Base-by-base conservation (phyloP, 2,113 vertebrate species). In the Macquaria australasica region DNA sequence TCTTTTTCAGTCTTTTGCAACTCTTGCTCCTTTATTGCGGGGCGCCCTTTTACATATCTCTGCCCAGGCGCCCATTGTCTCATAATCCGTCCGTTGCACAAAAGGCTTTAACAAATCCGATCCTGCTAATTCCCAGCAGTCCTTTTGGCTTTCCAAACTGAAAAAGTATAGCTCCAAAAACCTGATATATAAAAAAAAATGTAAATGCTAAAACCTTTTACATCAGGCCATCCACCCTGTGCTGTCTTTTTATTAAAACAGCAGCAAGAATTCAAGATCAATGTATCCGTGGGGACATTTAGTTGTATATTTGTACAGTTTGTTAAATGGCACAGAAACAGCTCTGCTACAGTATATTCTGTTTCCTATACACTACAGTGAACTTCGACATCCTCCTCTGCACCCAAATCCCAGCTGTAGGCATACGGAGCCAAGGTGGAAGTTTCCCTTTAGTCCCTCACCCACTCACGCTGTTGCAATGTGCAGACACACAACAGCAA, bases 381-480 rank as follows among this genome's bases (percentile, higher is more conserved):
- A 83, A 84, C 73, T 73, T 39, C 12, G 25, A 73, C 79, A 63
- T 28, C 73, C 45, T 82, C 74, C 72, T 85, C 82, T 90, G 77
- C 68, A 20, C 53, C 72, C 48, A 77, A 59, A 80, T 73, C 55
- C 64, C 73, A 69, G 55, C 69, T 69, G 68, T 15, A 28, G 73
- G 69, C 73, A 59, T 28, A 14, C 20, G 11, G 39, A 81, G 63
- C 50, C 34, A 20, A 31, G 56, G 71, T 70, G 20, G 77, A 73
- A 68, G 67, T 43, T 72, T 83, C 56, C 45, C 63, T 69, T 67
- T 15, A 86, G 63, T 73, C 37, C 20, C 11, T 77, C 73, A 81
- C 75, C 78, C 81, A 82, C 82, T 85, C 84, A 69, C 73, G 31
- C 62, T 81, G 81, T 70, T 63, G 45, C 45, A 72, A 71, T 45